A percentile compares a stretch with the other conserved stretches of the same genome.
These are phyloP conservation scores for Notarius quadriscutis DNA, from an alignment of 2,113 vertebrate genomes.

Conservation along the genomic window DNA sequence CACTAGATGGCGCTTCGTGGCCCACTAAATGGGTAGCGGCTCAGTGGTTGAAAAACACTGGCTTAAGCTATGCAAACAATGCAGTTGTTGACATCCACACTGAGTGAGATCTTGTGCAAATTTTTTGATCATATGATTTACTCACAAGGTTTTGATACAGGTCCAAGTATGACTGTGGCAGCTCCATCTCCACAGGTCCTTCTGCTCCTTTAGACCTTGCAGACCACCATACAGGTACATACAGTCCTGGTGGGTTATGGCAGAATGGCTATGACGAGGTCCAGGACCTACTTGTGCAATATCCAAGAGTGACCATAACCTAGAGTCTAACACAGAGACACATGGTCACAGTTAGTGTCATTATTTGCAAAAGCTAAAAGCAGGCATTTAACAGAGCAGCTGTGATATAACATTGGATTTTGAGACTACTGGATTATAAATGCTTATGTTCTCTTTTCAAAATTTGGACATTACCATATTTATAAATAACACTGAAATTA, in stretches of 20 bases:
- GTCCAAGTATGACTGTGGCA: conserved; percentile 73
- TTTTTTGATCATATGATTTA: neutral
- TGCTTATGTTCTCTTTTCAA: neutral
- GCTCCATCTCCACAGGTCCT: conserved; percentile 84
- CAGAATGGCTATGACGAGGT: conserved; percentile 80
- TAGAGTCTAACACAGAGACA: conserved; percentile 67
- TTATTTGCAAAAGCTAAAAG: neutral
- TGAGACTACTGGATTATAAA: neutral
- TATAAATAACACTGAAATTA: neutral
- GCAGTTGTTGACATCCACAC: too few species aligned
- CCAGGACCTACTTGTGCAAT: conserved; percentile 67
- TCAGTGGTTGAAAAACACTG: too few species aligned
- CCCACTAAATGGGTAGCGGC: too few species aligned
- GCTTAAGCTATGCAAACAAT: too few species aligned
- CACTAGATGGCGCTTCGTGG: too few species aligned
- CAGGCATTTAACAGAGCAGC: neutral
- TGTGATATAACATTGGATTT: neutral
- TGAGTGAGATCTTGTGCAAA: too few species aligned
- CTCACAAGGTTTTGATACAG: conserved; percentile 79
- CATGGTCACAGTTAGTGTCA: neutral
- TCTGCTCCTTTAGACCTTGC: conserved; percentile 80
- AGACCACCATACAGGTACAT: conserved; percentile 85
- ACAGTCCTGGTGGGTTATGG: conserved; percentile 67
- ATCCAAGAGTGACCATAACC: conserved; percentile 70
- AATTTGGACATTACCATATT: neutral